Evolutionary conservation across 2,113 vertebrate species (phyloP), one percentile per base, ranked within the genome.

Genomic region (Aldabrachelys gigantea): DNA sequence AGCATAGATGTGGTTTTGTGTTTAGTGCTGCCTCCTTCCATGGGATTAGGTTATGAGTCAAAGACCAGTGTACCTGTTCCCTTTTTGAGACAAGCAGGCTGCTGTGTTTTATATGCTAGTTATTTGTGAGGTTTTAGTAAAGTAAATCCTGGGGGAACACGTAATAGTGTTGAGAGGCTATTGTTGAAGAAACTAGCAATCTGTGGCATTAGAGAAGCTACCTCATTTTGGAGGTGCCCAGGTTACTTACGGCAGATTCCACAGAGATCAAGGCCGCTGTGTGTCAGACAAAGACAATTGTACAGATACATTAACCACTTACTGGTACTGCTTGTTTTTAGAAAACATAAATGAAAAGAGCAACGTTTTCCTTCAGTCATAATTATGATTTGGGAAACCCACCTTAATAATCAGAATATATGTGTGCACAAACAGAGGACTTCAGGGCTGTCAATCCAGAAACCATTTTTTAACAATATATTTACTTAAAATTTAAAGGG

Each of bases 231-330:
- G 44, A 62, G 87, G 2, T 41, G 10, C 3, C 4, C 8, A 52
- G 25, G 6, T 89, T 93, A 92, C 8, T 50, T 90, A 59, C 62
- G 29, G 12, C 50, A 90, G 90, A 96, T 92, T 86, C 91, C 29
- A 93, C 57, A 52, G 59, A 50, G 16, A 78, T 5, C 82, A 56
- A 90, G 8, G 41, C 65, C 10, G 56, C 35, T 44, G 9, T 25
- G 38, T 47, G 53, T 88, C 94, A 94, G 24, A 86, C 35, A 84
- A 35, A 53, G 41, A 13, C 65, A 38, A 8, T 22, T 72, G 89
- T 95, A 96, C 86, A 29, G 62, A 50, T 41, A 53, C 87, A 78
- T 89, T 75, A 88, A 88, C 87, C 54, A 88, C 89, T 95, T 91
- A 89, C 29, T 29, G 72, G 8, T 41, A 82, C 49, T 79, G 4